These are phyloP conservation scores for Trissoscelio sp. DNA, from an alignment of 2,888 invertebrate species.

Conservation along the genomic window DNA sequence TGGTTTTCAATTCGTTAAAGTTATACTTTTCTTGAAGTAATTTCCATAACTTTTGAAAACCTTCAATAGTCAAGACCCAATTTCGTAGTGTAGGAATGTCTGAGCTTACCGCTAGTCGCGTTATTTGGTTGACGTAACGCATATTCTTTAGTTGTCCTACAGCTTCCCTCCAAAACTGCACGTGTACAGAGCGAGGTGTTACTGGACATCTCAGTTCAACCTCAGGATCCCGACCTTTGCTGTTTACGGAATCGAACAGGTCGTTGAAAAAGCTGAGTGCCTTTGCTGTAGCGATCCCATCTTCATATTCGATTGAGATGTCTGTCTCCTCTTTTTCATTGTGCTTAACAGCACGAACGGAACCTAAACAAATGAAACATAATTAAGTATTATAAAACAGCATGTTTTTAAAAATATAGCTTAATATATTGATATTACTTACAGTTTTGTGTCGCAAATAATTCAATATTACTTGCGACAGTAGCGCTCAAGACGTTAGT, in stretches of 20 bases:
- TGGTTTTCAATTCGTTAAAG: not conserved
- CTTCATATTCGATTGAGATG: not conserved
- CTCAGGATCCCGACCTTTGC: not conserved
- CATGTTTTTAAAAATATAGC: too few species aligned
- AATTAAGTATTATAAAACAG: too few species aligned
- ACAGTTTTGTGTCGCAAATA: not conserved
- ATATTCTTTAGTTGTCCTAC: not conserved
- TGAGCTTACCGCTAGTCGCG: not conserved
- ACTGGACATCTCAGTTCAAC: slow-evolving; percentile 11
- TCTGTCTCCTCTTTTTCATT: too few species aligned
- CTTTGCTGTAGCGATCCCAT: not conserved
- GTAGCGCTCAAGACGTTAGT: slow-evolving; percentile 22
- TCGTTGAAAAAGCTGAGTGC: slow-evolving; percentile 25
- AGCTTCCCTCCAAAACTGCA: slow-evolving; percentile 6
- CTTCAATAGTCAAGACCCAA: slow-evolving; percentile 13
- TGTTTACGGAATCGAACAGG: slow-evolving; percentile 24
- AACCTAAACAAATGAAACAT: too few species aligned
- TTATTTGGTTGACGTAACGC: not conserved
- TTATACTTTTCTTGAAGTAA: not conserved
- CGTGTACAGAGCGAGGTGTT: not conserved
- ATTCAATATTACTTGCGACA: not conserved
- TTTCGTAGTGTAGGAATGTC: not conserved
- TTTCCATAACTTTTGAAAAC: slow-evolving; percentile 15
- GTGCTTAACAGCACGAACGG: too few species aligned
- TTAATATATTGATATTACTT: too few species aligned